Evolutionary conservation across 53 echinoderm and acorn worm genomes (phyloP).

Genomic region (Holothuria scabra): DNA sequence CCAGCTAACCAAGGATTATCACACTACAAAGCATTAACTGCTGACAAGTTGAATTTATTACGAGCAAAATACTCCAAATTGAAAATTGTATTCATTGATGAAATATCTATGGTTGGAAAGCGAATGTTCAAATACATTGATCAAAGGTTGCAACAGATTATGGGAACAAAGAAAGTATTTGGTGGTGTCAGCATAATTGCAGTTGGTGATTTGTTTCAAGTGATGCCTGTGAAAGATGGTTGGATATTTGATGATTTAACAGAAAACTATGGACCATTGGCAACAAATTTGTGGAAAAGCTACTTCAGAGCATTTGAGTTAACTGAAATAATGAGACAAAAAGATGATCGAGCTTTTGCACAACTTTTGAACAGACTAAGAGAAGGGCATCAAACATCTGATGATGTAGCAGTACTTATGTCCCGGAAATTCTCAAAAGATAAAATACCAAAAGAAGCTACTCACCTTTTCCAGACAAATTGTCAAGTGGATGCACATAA

Average conservation of each 20-base stretch:
- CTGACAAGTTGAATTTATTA: constrained; percentile 40
- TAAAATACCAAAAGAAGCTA: constrained; percentile 18
- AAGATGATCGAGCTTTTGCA: constrained; percentile 58
- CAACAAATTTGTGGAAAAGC: constrained; percentile 12
- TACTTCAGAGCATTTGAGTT: constrained; percentile 47
- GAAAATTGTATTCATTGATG: constrained; percentile 61
- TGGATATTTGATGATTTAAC: constrained; percentile 48
- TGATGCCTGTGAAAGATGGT: constrained; percentile 58
- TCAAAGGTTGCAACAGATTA: no score
- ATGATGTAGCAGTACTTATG: constrained; percentile 32
- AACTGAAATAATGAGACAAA: constrained; percentile 64
- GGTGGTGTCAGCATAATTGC: no score
- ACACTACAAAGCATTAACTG: constrained; percentile 46
- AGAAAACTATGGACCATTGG: constrained; percentile 24
- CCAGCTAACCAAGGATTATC: constrained; percentile 53
- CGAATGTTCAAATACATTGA: constrained; percentile 57
- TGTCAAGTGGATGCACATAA: constrained; percentile 20
- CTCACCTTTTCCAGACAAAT: no score
- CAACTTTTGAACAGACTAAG: constrained; percentile 13
- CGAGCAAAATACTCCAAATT: constrained; percentile 29
- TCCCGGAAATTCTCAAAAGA: not conserved
- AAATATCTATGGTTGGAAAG: constrained; percentile 59
- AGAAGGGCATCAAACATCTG: constrained; percentile 51
- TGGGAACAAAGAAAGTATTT: constrained; percentile 54
- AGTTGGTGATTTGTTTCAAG: constrained; percentile 73